phyloP scores from a whole-genome alignment of 2,113 vertebrate genomes.

The Harpagus bidentatus region DNA sequence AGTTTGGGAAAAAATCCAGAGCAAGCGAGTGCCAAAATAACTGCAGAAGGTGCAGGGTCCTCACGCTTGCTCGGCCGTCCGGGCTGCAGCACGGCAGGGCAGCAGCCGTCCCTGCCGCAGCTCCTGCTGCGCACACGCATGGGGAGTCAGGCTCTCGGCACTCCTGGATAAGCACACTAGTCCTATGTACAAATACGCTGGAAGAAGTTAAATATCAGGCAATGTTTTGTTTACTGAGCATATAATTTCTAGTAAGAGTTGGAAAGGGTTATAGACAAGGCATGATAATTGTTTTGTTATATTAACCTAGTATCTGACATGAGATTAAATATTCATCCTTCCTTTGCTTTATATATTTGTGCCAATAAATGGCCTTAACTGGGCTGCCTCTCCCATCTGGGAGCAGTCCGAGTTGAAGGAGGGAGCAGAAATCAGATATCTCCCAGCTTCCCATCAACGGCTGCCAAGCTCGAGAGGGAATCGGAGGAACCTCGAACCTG shows the following conservation, averaged over 20 bases:
- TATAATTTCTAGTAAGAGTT: not conserved
- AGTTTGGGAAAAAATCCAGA: not conserved
- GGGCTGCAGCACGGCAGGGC: not conserved
- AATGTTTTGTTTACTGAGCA: not conserved
- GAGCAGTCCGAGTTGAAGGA: not conserved
- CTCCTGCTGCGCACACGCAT: too few relatives aligned
- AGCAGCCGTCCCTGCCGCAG: not conserved
- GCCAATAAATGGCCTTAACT: not conserved
- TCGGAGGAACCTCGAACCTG: not conserved
- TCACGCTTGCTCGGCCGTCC: not conserved
- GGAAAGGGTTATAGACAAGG: not conserved
- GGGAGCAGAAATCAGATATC: not conserved
- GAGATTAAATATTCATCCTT: not conserved
- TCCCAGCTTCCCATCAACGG: not conserved
- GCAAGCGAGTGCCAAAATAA: not conserved
- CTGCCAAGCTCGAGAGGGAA: not conserved
- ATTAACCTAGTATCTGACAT: not conserved
- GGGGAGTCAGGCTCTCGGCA: rapidly evolving
- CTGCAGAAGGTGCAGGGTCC: not conserved
- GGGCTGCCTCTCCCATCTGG: not conserved
- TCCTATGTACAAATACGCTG: not conserved
- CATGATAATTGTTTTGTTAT: not conserved
- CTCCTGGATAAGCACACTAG: not conserved
- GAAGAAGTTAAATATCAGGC: not conserved
- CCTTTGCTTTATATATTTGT: not conserved